Evolutionary conservation across 2,797 vertebrate genomes (phyloP).

Genomic region (Pseudochirops cupreus): DNA sequence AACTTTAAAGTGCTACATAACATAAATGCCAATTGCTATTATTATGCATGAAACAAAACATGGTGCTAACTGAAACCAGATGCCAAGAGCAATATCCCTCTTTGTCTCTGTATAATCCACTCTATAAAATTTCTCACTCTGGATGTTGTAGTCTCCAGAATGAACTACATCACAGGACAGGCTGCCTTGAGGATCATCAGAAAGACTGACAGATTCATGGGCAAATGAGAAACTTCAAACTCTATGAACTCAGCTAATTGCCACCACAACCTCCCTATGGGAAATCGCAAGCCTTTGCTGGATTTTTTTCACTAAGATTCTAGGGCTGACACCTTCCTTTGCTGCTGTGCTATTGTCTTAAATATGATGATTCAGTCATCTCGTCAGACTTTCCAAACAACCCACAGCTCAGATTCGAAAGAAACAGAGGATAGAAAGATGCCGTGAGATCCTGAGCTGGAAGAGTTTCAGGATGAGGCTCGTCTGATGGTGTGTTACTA

Average conservation of each 20-base stretch:
- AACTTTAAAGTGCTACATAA: conserved; percentile 11
- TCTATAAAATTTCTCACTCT: conserved; percentile 43
- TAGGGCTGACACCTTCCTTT: not conserved
- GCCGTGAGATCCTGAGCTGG: not conserved
- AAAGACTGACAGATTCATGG: conserved; percentile 35
- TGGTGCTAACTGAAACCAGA: conserved; percentile 65
- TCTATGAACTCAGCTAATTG: conserved; percentile 46
- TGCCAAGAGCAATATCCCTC: conserved; percentile 26
- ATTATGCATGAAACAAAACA: conserved; percentile 50
- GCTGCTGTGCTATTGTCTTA: conserved; percentile 13
- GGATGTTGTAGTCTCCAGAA: conserved; percentile 18
- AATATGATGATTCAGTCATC: not conserved
- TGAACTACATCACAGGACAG: conserved; percentile 32
- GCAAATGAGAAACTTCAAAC: conserved; percentile 23
- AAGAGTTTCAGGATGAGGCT: conserved; percentile 9
- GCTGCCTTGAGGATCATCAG: conserved; percentile 39
- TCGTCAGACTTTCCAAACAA: conserved; percentile 42
- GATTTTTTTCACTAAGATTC: conserved; percentile 54
- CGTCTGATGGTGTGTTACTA: not conserved
- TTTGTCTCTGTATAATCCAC: conserved; percentile 36
- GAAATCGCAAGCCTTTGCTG: not conserved
- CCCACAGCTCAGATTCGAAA: conserved; percentile 36
- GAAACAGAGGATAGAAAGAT: conserved; percentile 28
- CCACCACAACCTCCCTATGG: conserved; percentile 42
- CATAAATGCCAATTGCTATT: conserved; percentile 62